Conservation (phyloP, 2,888 invertebrate genomes). For the Leucozona laternaria region DNA sequence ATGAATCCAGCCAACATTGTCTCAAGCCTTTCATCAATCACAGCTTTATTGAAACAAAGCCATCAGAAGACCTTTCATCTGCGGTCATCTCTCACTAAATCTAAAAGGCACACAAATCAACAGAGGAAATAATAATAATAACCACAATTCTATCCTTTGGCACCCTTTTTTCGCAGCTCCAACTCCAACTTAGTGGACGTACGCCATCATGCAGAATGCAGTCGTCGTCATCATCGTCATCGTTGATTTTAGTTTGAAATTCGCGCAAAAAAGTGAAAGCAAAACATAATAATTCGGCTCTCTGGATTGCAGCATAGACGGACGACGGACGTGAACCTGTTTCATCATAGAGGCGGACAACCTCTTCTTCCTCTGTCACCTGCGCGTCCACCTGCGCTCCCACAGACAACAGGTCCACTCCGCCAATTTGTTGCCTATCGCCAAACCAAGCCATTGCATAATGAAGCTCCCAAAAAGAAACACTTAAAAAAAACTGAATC, state of each 20-base stretch:
- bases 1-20: slow-evolving; percentile 63
- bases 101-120: slow-evolving; percentile 63
- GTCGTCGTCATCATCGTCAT: background rate
- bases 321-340: slow-evolving; percentile 53
- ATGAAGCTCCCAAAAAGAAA: slow-evolving; percentile 62
- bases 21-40: slow-evolving; percentile 57
- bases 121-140: slow-evolving; percentile 24
- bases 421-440: slow-evolving; percentile 56
- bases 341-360: slow-evolving; percentile 49
- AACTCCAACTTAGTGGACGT: background rate
- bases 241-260: slow-evolving; percentile 12
- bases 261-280: slow-evolving; percentile 67
- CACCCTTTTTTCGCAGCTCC: slow-evolving; percentile 47
- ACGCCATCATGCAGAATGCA: background rate
- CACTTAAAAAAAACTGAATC: slow-evolving; percentile 49
- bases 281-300: slow-evolving; percentile 59
- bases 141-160: slow-evolving; percentile 62
- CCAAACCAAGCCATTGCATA: slow-evolving; percentile 51
- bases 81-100: slow-evolving; percentile 65
- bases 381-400: slow-evolving; percentile 49
- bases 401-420: slow-evolving; percentile 55
- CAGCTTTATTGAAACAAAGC: slow-evolving; percentile 56
- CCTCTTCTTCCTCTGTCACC: slow-evolving; percentile 45
- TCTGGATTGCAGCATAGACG: slow-evolving; percentile 34
- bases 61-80: slow-evolving; percentile 67